A percentile compares a stretch with the other conserved stretches of the same genome.
Evolutionary conservation across 2,888 invertebrate species (phyloP).

Genomic region (Cheilosia vulpina): DNA sequence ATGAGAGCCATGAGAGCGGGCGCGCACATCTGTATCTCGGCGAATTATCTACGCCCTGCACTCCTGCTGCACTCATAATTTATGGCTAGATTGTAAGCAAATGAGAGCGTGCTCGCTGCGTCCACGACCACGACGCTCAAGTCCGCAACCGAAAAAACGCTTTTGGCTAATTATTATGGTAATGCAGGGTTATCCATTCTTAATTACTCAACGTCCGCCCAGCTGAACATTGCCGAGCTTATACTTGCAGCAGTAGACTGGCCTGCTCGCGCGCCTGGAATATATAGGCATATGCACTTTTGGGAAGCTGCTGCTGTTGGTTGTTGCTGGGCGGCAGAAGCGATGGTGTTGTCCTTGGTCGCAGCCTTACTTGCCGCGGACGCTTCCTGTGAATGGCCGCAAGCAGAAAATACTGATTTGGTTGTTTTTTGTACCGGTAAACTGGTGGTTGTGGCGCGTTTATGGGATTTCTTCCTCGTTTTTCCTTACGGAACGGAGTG

Average conservation of each 20-base stretch:
- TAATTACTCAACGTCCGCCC: conserved; percentile 77
- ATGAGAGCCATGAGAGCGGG: conserved; percentile 66
- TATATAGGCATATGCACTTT: conserved; percentile 4
- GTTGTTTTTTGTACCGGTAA: conserved; percentile 11
- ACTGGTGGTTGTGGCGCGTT: conserved; percentile 56
- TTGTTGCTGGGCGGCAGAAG: conserved; percentile 65
- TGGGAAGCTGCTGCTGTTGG: conserved; percentile 36
- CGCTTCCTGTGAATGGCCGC: conserved; percentile 66
- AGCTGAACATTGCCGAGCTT: conserved; percentile 71
- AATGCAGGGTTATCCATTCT: conserved; percentile 77
- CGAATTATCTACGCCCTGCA: conserved; percentile 74
- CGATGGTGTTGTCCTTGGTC: conserved; percentile 71
- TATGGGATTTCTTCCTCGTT: conserved; percentile 39
- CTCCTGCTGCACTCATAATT: conserved; percentile 74
- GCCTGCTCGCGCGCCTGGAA: not conserved
- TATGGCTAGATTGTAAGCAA: conserved; percentile 76
- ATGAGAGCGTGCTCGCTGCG: conserved; percentile 65
- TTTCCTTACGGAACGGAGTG: conserved; percentile 42
- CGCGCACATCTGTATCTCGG: conserved; percentile 71
- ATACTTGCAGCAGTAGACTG: conserved; percentile 42
- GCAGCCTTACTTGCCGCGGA: conserved; percentile 56
- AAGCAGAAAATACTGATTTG: conserved; percentile 60
- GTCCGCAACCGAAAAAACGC: conserved; percentile 73
- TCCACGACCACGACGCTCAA: conserved; percentile 9
- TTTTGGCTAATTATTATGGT: conserved; percentile 77